Evolutionary conservation across 2,797 vertebrate species (phyloP).

Genomic region (Momotus momota): DNA sequence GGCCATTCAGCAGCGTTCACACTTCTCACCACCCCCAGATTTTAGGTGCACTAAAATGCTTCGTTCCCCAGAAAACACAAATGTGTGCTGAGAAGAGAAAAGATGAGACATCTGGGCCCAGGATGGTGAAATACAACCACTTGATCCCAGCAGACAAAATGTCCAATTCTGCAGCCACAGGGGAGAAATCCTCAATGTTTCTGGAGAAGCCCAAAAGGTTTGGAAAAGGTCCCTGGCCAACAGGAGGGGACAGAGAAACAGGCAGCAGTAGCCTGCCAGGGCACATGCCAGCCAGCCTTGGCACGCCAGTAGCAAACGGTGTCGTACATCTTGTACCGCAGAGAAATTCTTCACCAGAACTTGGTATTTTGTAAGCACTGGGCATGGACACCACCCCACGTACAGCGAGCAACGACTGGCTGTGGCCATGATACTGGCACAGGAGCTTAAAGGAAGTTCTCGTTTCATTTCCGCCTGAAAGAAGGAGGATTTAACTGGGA

Average conservation of each 20-base stretch:
- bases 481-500: neutral
- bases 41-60: neutral
- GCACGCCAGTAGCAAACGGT: rapidly evolving
- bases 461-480: neutral
- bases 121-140: neutral
- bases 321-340: neutral
- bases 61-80: neutral
- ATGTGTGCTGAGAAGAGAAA: neutral
- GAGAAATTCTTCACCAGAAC: neutral
- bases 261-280: neutral
- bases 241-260: neutral
- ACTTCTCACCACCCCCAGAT: neutral
- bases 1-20: neutral
- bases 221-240: neutral
- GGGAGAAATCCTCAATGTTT: neutral
- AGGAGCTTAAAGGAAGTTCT: neutral
- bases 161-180: neutral
- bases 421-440: neutral
- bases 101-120: neutral
- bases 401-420: neutral
- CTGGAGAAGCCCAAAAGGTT: neutral
- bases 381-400: neutral
- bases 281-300: neutral
- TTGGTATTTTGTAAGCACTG: neutral
- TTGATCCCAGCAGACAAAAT: neutral